These are phyloP conservation scores for Passer montanus DNA, from an alignment of 2,113 vertebrate genomes.

Conservation along the genomic window DNA sequence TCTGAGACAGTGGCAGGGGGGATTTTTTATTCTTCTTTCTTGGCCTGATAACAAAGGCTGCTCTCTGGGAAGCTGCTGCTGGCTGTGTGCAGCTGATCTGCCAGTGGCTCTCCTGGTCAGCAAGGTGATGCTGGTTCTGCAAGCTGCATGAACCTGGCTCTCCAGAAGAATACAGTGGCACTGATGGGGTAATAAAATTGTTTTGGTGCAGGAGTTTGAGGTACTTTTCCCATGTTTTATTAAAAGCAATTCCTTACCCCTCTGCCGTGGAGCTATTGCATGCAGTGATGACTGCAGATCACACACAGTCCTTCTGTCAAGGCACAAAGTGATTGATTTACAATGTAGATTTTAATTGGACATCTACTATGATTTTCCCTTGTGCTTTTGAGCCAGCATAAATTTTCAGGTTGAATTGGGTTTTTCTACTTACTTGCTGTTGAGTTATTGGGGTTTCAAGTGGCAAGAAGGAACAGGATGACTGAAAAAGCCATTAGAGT, in stretches of 20 bases:
- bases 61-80: neutral
- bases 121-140: neutral
- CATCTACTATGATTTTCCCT: neutral
- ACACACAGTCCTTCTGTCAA: neutral
- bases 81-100: neutral
- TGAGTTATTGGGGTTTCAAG: neutral
- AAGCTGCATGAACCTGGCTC: neutral
- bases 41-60: neutral
- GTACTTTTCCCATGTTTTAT: neutral
- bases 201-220: neutral
- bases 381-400: neutral
- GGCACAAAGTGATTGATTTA: neutral
- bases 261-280: accelerated
- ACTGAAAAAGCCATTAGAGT: neutral
- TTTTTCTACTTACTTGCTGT: neutral
- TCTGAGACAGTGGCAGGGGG: neutral
- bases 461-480: neutral
- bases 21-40: neutral
- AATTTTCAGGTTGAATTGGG: neutral
- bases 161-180: neutral
- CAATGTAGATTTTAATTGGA: neutral
- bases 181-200: neutral
- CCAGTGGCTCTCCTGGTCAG: neutral
- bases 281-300: neutral
- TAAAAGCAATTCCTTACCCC: neutral